These are phyloP conservation scores for Oreocharis arfaki DNA, from an alignment of 2,113 vertebrate genomes.

Conservation along the genomic window DNA sequence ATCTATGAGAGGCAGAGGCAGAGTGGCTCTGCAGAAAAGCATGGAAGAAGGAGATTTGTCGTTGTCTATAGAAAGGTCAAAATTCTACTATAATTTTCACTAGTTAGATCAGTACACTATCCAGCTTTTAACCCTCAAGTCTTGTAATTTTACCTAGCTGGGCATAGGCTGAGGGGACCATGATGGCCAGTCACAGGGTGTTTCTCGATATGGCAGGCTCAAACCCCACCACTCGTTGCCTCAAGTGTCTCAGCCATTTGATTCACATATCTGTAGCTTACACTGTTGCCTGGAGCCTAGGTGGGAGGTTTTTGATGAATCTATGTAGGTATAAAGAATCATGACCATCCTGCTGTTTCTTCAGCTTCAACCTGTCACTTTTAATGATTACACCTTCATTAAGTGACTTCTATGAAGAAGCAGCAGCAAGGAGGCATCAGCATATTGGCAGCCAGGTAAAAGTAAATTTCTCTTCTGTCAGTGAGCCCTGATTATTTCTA, in stretches of 20 bases:
- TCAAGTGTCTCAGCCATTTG: neutral
- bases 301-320: neutral
- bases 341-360: neutral
- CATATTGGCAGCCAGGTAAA: neutral
- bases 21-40: neutral
- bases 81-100: neutral
- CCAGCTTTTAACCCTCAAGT: neutral
- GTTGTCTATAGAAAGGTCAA: neutral
- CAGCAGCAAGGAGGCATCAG: neutral
- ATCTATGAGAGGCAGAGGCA: neutral
- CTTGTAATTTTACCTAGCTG: neutral
- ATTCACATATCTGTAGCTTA: neutral
- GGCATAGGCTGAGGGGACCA: neutral
- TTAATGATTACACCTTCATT: neutral
- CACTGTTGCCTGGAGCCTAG: neutral
- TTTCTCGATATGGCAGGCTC: neutral
- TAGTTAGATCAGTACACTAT: neutral
- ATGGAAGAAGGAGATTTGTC: neutral
- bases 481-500: neutral
- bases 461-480: neutral
- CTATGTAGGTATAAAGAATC: neutral
- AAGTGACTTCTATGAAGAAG: neutral
- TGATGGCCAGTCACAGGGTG: accelerated
- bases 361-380: neutral
- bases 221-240: neutral